Percentiles rank a stretch among this genome's conserved stretches.
Evolutionary conservation across 2,888 invertebrate species (phyloP).

Genomic region (Hirtodrosophila alboralis): DNA sequence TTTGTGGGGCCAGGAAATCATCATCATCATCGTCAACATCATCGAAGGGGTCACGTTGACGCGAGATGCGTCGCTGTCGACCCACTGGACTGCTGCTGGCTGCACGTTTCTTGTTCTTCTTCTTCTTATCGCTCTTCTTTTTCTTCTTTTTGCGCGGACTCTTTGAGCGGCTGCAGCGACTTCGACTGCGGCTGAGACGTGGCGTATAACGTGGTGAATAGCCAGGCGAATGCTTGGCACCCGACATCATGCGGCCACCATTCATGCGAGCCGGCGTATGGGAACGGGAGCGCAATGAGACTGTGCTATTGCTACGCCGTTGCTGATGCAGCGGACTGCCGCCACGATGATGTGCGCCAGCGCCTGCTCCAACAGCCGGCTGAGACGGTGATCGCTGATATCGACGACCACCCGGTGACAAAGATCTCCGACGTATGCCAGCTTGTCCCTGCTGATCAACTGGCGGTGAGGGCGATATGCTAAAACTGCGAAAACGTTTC

Average conservation of each 20-base stretch:
- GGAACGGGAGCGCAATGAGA: slow-evolving; percentile 81
- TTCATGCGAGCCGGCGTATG: slow-evolving; percentile 68
- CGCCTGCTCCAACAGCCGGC: slow-evolving; percentile 1
- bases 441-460: slow-evolving; percentile 25
- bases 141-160: slow-evolving; percentile 77
- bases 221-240: slow-evolving; percentile 50
- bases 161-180: slow-evolving; percentile 79
- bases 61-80: slow-evolving; percentile 70
- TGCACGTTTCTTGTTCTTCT: slow-evolving; percentile 71
- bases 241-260: slow-evolving; percentile 56
- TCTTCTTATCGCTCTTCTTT: slow-evolving; percentile 77
- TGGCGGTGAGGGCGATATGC: slow-evolving; percentile 81
- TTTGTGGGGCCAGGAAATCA: slow-evolving; percentile 66
- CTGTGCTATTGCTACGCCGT: slow-evolving; percentile 62
- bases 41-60: slow-evolving; percentile 76
- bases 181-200: slow-evolving; percentile 78
- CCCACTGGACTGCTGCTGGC: slow-evolving; percentile 68
- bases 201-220: slow-evolving; percentile 82
- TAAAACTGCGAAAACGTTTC: slow-evolving; percentile 78
- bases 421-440: slow-evolving; percentile 47
- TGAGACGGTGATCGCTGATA: slow-evolving; percentile 62
- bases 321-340: slow-evolving; percentile 22
- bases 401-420: slow-evolving; percentile 59
- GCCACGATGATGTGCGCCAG: too few species aligned
- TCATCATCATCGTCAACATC: slow-evolving; percentile 66